These are phyloP conservation scores for Polydrusus tereticollis DNA, from an alignment of 2,888 invertebrate genomes.

Conservation along the genomic window DNA sequence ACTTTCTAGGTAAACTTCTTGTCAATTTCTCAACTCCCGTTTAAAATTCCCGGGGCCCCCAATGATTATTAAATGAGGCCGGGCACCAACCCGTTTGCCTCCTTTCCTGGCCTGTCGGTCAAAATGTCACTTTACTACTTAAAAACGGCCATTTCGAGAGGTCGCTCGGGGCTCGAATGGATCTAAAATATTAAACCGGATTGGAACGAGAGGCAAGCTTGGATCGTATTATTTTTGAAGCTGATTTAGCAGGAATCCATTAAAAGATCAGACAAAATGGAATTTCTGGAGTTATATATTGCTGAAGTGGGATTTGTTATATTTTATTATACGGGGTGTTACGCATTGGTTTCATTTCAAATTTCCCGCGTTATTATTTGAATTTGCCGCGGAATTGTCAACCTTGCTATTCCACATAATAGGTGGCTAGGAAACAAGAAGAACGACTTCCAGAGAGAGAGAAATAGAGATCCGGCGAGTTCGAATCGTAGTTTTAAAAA, in stretches of 20 bases:
- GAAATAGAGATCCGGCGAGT: too few relatives aligned
- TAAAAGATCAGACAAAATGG: neutral
- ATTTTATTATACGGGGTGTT: neutral
- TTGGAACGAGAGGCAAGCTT: neutral
- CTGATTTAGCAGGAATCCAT: constrained; percentile 7
- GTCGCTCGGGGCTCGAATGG: neutral
- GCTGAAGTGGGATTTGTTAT: neutral
- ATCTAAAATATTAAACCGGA: constrained; percentile 16
- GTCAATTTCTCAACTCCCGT: neutral
- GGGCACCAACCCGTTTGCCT: neutral
- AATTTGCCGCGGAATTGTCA: too few relatives aligned
- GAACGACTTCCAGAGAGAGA: too few relatives aligned
- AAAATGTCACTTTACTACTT: constrained; percentile 11
- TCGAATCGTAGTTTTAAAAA: too few relatives aligned
- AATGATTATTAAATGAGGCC: constrained; percentile 16
- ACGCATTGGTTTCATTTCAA: too few relatives aligned
- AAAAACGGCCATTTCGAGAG: neutral
- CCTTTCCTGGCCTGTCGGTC: constrained; percentile 5
- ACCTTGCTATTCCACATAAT: too few relatives aligned
- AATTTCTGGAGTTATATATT: neutral
- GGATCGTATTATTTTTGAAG: constrained; percentile 3
- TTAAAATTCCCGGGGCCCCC: neutral
- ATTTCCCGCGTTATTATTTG: too few relatives aligned
- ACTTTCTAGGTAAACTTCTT: constrained; percentile 7
- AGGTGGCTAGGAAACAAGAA: too few relatives aligned